Evolutionary conservation across 2,888 invertebrate species (phyloP).

Genomic region (Orgyia antiqua): DNA sequence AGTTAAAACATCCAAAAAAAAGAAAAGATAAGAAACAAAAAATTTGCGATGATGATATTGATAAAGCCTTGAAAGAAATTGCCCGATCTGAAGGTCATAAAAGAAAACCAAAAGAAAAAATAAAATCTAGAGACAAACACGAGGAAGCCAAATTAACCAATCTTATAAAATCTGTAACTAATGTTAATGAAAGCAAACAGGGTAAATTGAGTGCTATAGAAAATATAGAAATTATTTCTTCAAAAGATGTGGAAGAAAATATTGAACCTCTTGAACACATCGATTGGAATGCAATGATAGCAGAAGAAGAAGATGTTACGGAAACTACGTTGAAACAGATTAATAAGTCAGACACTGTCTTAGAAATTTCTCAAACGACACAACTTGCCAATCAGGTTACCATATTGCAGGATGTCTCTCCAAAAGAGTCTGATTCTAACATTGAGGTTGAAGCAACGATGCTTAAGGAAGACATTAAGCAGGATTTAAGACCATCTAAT

Average conservation of each 20-base stretch:
- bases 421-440: slow-evolving; percentile 15
- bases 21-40: slow-evolving; percentile 50
- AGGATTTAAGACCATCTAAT: slow-evolving; percentile 18
- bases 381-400: slow-evolving; percentile 64
- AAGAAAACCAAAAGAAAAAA: slow-evolving; percentile 38
- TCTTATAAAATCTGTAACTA: background rate
- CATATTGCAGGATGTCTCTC: slow-evolving; percentile 43
- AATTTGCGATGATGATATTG: slow-evolving; percentile 42
- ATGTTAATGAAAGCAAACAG: background rate
- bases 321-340: slow-evolving; percentile 39
- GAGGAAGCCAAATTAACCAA: slow-evolving; percentile 6
- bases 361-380: slow-evolving; percentile 22
- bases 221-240: slow-evolving; percentile 3
- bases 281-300: slow-evolving; percentile 66
- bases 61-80: slow-evolving; percentile 46
- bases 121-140: slow-evolving; percentile 21
- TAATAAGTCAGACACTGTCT: slow-evolving; percentile 24
- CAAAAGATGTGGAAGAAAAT: slow-evolving; percentile 19
- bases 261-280: slow-evolving; percentile 50
- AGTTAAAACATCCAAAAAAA: slow-evolving; percentile 42
- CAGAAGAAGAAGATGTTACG: slow-evolving; percentile 52
- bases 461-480: background rate
- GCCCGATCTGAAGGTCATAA: slow-evolving; percentile 34
- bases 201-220: no score
- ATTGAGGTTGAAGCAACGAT: background rate